Percentiles rank a stretch among this genome's conserved stretches.
Evolutionary conservation across 92 coral and sea anemone species (phyloP).

Genomic region (Heliopora coerulea): DNA sequence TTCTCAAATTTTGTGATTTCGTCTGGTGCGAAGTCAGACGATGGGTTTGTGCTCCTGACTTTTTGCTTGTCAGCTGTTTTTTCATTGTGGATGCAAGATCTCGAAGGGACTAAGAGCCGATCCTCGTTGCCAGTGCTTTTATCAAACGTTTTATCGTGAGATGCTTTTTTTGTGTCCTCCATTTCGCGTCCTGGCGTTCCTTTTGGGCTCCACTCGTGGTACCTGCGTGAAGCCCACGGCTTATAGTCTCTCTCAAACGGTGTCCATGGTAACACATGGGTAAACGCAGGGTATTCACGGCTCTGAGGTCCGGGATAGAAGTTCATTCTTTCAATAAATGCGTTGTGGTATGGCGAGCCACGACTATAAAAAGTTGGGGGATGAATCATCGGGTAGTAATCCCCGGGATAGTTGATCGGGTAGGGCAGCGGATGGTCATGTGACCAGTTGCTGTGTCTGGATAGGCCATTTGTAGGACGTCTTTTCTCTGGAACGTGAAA

Average conservation of each 20-base stretch:
- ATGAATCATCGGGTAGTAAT: constrained; percentile 26
- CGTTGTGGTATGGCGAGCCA: constrained; percentile 7
- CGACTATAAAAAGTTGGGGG: constrained; percentile 29
- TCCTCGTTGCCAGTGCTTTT: not conserved
- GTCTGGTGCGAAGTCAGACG: not conserved
- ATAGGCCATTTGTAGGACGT: constrained; percentile 46
- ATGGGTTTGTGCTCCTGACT: not conserved
- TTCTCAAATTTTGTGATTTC: not conserved
- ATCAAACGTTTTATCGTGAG: not conserved
- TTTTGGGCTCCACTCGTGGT: constrained; percentile 7
- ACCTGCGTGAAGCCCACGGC: constrained; percentile 25
- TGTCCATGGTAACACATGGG: constrained; percentile 39
- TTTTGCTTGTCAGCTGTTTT: constrained; percentile 17
- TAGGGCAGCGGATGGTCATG: constrained; percentile 32
- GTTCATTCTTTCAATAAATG: constrained; percentile 14
- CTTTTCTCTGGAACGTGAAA: constrained; percentile 85
- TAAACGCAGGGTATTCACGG: constrained; percentile 30
- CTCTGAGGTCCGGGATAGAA: constrained; percentile 18
- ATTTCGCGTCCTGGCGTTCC: not conserved
- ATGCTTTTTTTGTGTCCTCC: not conserved
- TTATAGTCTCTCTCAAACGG: constrained; percentile 43
- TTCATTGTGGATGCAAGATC: not conserved
- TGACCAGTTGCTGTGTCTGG: constrained; percentile 34
- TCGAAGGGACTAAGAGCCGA: not conserved
- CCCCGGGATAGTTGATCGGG: constrained; percentile 37